Evolutionary conservation across 2,797 vertebrate genomes (phyloP), one percentile per base, ranked within the genome.

Genomic region (Decapterus maruadsi): DNA sequence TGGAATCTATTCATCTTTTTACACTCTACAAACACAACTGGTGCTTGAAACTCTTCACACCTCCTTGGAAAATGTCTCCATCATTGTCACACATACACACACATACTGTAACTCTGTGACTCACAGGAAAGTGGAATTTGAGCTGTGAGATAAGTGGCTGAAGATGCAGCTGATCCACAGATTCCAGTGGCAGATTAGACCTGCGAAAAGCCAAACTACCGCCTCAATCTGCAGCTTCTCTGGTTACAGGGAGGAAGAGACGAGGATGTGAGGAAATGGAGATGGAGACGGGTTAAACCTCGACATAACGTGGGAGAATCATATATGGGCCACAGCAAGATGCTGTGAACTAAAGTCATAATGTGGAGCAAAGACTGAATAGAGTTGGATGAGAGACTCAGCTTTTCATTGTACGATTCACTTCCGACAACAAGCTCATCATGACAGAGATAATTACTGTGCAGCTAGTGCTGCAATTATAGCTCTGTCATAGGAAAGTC

Each of bases 1-100:
- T 78, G 70, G 59, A 60, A 79, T 77, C 80, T 80, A 89, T 92
- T 87, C 81, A 90, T 93, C 88, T 80, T 40, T 50, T 29, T 61
- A 51, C 45, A 48, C 29, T 51, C 4, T 22, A 58, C 20, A 36
- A 36, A 57, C 40, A 54, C 40, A 53, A 43, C 34, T 36, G 8
- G 54, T 14, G 8, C 53, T 56, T 48, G 22, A 50, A 17, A 45
- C 14, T 16, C 43, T 16, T 16, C 43, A 45, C 43, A 45, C 17
- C 45, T 8, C 20, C 58, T 3, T 20, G 17, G 45, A 59, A 31
- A 50, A 43, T 50, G 48, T 20, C 48, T 50, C 53, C 19, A n/a
- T 53, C 67, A 62, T 51, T 22, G 19, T 11, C 40, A 8, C 45
- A 26, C 26, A 34, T 4, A 8, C 34, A 36, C 34, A 36, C 34